Evolutionary conservation across 2,888 invertebrate genomes (phyloP), one percentile per base, ranked within the genome.

Genomic region (Cataglyphis altisquamis): DNA sequence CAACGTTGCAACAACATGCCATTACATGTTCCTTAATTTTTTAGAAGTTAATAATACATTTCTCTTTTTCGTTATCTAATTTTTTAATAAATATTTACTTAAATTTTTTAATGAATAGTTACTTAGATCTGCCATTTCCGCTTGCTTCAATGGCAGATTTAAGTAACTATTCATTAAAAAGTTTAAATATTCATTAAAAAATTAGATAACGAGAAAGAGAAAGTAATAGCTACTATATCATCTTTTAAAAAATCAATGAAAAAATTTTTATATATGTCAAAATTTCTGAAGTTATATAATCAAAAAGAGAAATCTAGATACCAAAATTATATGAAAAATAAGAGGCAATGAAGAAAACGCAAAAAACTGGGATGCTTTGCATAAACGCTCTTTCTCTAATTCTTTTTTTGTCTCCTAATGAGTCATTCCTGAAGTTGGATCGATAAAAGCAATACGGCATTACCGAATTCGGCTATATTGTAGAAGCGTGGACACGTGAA

Each of bases 381-480:
- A 15, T 45, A 48, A 18, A 45, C 45, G 18, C 18, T 21, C 0
- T 29, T 41, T 21, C 18, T 15, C 1, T 29, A 32, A 15, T 45
- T 18, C 1, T 36, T 10, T 8, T 41, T 3, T 12, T 18, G 18
- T 1, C 32, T 3, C 1, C 15, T n/a, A n/a, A 0, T 36, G 18
- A 48, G 8, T 52, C 0, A 64, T 36, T 75, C 36, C 12, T 74
- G 3, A 62, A n/a, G 0, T 25, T 12, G 9, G 0, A 68, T 52
- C n/a, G 9, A 5, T n/a, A 15, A 21, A 62, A 15, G 68, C 10
- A 62, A 45, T 4, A 29, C 25, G 25, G 1, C 25, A 77, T 89
- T 94, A 97, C 97, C 96, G 92, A 96, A 98, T 94, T 98, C 98
- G 12, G 97, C 97, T 84, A 97, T 96, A 92, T 98, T 98, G 94